Conservation (phyloP, 2,888 invertebrate species). For the Callyntrura guangdongensis region DNA sequence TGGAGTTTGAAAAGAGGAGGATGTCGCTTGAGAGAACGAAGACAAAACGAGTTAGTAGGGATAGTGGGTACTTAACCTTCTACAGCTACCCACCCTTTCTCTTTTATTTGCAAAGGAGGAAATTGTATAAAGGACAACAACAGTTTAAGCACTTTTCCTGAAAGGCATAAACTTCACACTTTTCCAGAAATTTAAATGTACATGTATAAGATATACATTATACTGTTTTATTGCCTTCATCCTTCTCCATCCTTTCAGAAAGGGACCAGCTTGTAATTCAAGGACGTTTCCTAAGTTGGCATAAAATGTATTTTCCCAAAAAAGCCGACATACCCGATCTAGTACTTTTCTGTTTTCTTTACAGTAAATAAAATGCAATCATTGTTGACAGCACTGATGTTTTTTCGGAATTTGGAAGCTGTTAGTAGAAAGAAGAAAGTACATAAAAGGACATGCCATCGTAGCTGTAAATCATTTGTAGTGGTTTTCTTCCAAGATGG, state of each 20-base stretch:
- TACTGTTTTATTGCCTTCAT: background rate
- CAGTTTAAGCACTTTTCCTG: conserved; percentile 18
- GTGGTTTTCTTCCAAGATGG: too few relatives aligned
- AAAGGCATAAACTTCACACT: conserved; percentile 23
- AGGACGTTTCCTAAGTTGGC: background rate
- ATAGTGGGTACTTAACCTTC: conserved; percentile 68
- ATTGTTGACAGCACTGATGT: background rate
- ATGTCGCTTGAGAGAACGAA: conserved; percentile 55
- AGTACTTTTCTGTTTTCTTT: background rate
- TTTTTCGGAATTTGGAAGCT: conserved; percentile 6
- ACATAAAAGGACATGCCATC: too few relatives aligned
- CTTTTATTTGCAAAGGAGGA: conserved; percentile 49
- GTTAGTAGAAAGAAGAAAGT: background rate
- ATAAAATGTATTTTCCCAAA: background rate
- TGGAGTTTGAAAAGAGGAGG: conserved; percentile 46
- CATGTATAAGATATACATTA: conserved; percentile 3
- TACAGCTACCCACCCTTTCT: conserved; percentile 2
- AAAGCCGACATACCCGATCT: background rate
- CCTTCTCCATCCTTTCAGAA: background rate
- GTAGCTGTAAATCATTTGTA: too few relatives aligned
- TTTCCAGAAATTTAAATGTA: conserved; percentile 13
- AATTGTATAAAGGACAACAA: conserved; percentile 35
- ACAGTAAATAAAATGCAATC: conserved; percentile 26
- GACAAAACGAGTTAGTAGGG: conserved; percentile 52
- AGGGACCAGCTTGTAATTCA: conserved; percentile 40